Conservation (phyloP, 2,888 invertebrate species). For the Odontomyia ornata region DNA sequence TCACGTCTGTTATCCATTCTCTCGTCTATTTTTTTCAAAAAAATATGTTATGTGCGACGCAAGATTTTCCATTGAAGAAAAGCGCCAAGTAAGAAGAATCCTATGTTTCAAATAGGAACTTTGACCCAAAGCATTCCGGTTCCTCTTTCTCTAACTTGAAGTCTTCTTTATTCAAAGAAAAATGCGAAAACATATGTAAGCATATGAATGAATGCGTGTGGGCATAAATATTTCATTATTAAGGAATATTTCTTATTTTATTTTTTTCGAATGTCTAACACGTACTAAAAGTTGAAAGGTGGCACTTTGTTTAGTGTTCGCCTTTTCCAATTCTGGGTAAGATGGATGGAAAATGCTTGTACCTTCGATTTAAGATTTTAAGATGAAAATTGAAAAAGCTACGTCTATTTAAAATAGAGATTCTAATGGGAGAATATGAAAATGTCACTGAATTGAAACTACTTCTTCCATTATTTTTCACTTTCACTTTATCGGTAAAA, state of each 20-base stretch:
- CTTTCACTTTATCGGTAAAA: too few relatives aligned
- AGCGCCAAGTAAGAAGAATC: not conserved
- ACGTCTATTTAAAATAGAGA: too few relatives aligned
- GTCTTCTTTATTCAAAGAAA: conserved; percentile 28
- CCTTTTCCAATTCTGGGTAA: too few relatives aligned
- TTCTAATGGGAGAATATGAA: too few relatives aligned
- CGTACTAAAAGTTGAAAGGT: conserved; percentile 35
- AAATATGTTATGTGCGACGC: conserved; percentile 1
- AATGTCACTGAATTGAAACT: too few relatives aligned
- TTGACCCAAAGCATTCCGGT: conserved; percentile 1
- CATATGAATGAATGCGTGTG: conserved; percentile 44
- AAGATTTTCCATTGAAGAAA: conserved; percentile 15
- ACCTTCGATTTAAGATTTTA: too few relatives aligned
- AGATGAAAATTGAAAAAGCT: too few relatives aligned
- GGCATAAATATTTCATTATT: conserved; percentile 50
- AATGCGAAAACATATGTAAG: conserved; percentile 47
- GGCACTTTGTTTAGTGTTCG: conserved; percentile 36
- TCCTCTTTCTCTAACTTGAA: too few relatives aligned
- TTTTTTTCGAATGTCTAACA: conserved; percentile 39
- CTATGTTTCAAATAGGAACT: conserved; percentile 36
- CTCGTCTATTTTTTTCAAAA: conserved; percentile 24
- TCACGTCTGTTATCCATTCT: conserved; percentile 46
- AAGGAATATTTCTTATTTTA: conserved; percentile 27
- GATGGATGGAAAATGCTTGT: not conserved
- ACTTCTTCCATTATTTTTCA: too few relatives aligned